Evolutionary conservation across 2,797 vertebrate genomes (phyloP), one percentile per base, ranked within the genome.

Genomic region (Sebastolobus altivelis): DNA sequence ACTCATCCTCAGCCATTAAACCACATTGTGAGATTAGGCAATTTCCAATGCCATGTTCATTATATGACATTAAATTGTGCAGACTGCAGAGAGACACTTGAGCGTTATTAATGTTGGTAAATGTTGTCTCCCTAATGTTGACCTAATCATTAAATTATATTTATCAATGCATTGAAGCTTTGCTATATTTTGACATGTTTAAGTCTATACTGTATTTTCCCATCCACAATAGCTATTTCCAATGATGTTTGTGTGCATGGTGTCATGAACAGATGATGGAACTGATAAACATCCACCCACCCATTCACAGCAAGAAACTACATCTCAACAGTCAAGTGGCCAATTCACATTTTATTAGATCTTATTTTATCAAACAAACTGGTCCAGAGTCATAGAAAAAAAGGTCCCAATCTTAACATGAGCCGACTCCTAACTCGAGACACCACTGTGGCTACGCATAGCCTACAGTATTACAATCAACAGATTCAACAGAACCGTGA

Each of bases 281-380:
- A 31, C 10, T 46, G 3, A 22, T 73, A 27, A 25, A 43, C 16
- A 18, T n/a, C 7, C n/a, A 27, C 7, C 5, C 3, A 2, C 3
- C 11, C 4, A n/a, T n/a, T 1, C 16, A 58, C 31, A 75, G 12
- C 18, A 84, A 65, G 14, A 79, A 81, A 82, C 13, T 3, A 38
- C 56, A 72, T 9, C 12, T 62, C 37, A 79, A 54, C n/a, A 81
- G 35, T 58, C 22, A 77, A 83, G 58, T 79, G 62, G 75, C 29
- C 8, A 62, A 83, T 85, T 89, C 69, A 66, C 31, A 77, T 88
- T 92, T 91, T 87, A 80, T 91, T 87, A 38, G 80, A 38, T 72
- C 8, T 72, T 72, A 10, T 87, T 89, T 92, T 84, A 90, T 89
- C 80, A 80, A 78, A 89, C 84, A 92, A 91, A 90, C 81, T 89